These are phyloP conservation scores for Beroe ovata DNA, from an alignment of 37 sponge, comb jelly and placozoan genomes.

Conservation along the genomic window DNA sequence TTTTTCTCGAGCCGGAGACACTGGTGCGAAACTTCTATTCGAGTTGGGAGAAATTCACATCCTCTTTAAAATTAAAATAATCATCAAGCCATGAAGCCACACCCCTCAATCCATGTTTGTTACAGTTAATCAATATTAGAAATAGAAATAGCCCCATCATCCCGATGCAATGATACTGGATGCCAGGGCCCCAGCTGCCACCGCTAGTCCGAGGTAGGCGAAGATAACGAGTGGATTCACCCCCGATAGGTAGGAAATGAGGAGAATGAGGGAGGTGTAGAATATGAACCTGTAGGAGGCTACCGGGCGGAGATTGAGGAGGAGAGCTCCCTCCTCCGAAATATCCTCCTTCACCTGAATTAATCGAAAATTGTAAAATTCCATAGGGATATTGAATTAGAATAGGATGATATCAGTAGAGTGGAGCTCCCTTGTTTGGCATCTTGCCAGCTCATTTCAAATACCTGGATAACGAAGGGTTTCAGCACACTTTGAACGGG, in stretches of 20 bases:
- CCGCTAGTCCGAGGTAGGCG: neutral
- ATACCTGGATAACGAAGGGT: constrained; percentile 39
- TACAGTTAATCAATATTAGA: too few species aligned
- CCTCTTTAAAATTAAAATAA: too few species aligned
- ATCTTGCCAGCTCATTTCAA: neutral
- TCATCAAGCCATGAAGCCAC: too few species aligned
- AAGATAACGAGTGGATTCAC: constrained; percentile 39
- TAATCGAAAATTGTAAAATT: neutral
- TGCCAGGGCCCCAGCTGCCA: constrained; percentile 24
- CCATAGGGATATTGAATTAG: neutral
- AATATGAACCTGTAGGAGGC: constrained; percentile 60
- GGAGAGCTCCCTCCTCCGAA: constrained; percentile 47
- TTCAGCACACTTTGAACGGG: constrained; percentile 40
- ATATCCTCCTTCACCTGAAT: constrained; percentile 66
- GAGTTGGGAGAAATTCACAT: too few species aligned
- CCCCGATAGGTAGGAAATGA: constrained; percentile 27
- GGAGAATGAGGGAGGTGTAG: constrained; percentile 42
- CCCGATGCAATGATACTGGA: constrained; percentile 26
- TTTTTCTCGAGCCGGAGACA: too few species aligned
- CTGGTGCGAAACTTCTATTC: too few species aligned
- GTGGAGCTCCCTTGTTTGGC: too few species aligned
- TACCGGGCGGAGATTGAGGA: constrained; percentile 53
- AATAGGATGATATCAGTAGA: neutral
- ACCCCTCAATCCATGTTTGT: too few species aligned
- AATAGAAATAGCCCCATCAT: too few species aligned